These are phyloP conservation scores for Amblyopsis hoosieri DNA, from an alignment of 2,797 vertebrate genomes.

Conservation along the genomic window DNA sequence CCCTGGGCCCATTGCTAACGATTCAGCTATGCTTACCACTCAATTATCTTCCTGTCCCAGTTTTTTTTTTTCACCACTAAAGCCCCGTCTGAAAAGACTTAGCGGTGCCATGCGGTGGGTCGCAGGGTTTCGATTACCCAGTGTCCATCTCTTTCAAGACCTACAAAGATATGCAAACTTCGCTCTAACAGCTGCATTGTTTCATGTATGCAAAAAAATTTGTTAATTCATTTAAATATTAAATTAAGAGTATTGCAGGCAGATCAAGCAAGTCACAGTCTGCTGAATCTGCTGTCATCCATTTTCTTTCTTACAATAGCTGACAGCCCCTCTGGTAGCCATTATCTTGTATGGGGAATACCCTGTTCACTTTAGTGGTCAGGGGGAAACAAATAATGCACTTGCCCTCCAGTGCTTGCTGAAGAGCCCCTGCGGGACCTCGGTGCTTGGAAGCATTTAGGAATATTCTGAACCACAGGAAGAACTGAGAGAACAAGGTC, in stretches of 20 bases:
- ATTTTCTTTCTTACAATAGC: conserved; percentile 49
- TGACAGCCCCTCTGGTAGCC: conserved; percentile 56
- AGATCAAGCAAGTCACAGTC: conserved; percentile 26
- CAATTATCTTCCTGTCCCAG: conserved; percentile 67
- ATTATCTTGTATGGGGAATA: conserved; percentile 55
- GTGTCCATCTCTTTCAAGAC: conserved; percentile 34
- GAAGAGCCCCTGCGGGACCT: conserved; percentile 54
- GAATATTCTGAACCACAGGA: conserved; percentile 64
- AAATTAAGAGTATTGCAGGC: conserved; percentile 13
- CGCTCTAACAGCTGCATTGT: conserved; percentile 3
- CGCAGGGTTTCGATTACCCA: conserved; percentile 35
- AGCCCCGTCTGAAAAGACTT: conserved; percentile 57
- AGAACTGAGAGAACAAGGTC: conserved; percentile 61
- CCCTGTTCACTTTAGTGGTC: conserved; percentile 53
- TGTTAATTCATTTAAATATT: not conserved
- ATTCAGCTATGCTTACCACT: conserved; percentile 71
- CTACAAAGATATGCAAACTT: conserved; percentile 10
- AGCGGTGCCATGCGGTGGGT: conserved; percentile 39
- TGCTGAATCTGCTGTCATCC: conserved; percentile 31
- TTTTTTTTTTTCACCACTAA: conserved; percentile 41
- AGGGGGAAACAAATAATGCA: conserved; percentile 62
- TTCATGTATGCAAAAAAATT: not conserved
- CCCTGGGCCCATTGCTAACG: conserved; percentile 59
- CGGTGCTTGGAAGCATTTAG: conserved; percentile 71
- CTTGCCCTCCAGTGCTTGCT: conserved; percentile 56